Percentiles rank a stretch among this genome's conserved stretches.
phyloP scores from a whole-genome alignment of 2,113 vertebrate genomes.

The Sphyrna mokarran region DNA sequence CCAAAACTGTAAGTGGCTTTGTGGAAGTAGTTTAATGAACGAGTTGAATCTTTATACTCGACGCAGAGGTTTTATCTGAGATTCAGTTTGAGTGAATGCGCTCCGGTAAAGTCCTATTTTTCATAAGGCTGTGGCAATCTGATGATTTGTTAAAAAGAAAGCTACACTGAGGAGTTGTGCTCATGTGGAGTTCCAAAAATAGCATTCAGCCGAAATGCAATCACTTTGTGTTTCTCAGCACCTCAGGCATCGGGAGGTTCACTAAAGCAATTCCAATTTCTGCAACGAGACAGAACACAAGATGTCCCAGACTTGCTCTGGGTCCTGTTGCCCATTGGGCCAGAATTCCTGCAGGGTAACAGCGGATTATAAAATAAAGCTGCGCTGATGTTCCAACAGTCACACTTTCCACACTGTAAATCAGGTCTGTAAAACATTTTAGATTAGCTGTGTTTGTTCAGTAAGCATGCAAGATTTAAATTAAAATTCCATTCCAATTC shows the following conservation, averaged over 20 bases:
- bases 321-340: not conserved
- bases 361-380: not conserved
- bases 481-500: constrained; percentile 23
- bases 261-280: not conserved
- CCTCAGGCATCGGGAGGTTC: not conserved
- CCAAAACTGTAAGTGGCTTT: not conserved
- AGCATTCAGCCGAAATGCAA: not conserved
- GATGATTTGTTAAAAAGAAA: not conserved
- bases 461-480: constrained; percentile 21
- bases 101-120: not conserved
- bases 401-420: not conserved
- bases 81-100: not conserved
- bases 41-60: not conserved
- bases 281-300: not conserved
- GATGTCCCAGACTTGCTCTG: not conserved
- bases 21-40: not conserved
- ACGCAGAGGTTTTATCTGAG: not conserved
- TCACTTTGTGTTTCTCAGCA: not conserved
- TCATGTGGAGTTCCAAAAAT: not conserved
- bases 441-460: constrained; percentile 6
- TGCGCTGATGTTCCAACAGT: not conserved
- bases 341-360: not conserved
- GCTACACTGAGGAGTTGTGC: not conserved
- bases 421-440: not conserved
- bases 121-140: not conserved